A percentile compares a stretch with the other conserved stretches of the same genome.
Conservation (phyloP, 2,113 vertebrate genomes). For the Perca flavescens region DNA sequence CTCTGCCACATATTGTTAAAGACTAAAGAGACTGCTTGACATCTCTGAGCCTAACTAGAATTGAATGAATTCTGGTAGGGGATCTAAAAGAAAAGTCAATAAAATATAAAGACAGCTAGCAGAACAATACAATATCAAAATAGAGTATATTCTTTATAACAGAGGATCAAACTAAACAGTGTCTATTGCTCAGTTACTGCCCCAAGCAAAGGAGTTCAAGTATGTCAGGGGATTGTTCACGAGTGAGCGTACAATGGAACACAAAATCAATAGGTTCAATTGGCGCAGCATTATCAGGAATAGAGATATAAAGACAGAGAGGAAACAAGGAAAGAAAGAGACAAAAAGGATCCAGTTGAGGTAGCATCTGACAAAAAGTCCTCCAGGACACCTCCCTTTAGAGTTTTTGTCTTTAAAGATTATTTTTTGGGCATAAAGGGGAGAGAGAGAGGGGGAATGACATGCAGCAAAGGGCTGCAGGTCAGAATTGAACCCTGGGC, state of each 20-base stretch:
- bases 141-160: not conserved
- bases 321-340: not conserved
- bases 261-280: not conserved
- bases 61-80: not conserved
- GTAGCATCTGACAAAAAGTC: conserved; percentile 23
- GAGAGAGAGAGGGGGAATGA: too few relatives aligned
- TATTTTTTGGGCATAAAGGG: too few relatives aligned
- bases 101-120: conserved; percentile 34
- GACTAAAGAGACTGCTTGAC: not conserved
- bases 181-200: not conserved
- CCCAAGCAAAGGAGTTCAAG: not conserved
- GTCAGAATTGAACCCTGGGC: too few relatives aligned
- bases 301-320: not conserved
- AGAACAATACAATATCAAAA: conserved; percentile 15
- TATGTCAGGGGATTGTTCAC: not conserved
- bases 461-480: too few relatives aligned
- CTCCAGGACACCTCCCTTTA: not conserved
- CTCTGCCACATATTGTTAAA: conserved; percentile 33
- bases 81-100: conserved; percentile 23
- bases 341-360: not conserved
- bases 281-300: not conserved
- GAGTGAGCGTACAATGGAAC: not conserved
- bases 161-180: not conserved
- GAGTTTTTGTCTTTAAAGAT: not conserved
- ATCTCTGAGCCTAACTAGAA: not conserved